These are phyloP conservation scores for Probaryconus sp. DNA, from an alignment of 1,140 invertebrate species.

Conservation along the genomic window DNA sequence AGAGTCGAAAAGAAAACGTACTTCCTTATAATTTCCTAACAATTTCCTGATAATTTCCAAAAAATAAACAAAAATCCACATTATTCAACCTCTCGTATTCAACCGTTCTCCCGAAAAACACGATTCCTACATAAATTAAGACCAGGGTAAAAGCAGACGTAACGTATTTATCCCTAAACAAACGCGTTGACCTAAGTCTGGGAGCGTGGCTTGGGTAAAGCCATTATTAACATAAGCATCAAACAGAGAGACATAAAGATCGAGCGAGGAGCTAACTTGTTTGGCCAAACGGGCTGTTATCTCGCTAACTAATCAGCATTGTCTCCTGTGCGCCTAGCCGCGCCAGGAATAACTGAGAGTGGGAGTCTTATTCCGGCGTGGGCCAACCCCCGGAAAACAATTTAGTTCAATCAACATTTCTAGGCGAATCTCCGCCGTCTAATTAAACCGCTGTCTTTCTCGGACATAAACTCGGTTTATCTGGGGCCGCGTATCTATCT, in stretches of 20 bases:
- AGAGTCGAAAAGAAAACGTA: too few species aligned
- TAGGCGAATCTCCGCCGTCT: constrained; percentile 75
- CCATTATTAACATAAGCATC: constrained; percentile 39
- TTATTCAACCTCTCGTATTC: too few species aligned
- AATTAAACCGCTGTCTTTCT: constrained; percentile 77
- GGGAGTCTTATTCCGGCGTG: constrained; percentile 62
- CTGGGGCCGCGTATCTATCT: constrained; percentile 71
- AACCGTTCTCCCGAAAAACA: too few species aligned
- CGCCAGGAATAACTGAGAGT: constrained; percentile 40
- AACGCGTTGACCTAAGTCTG: not conserved
- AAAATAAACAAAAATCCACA: too few species aligned
- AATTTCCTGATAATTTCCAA: too few species aligned
- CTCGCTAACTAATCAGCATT: constrained; percentile 74
- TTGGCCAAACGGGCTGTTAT: constrained; percentile 60
- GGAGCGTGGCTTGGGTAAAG: constrained; percentile 7
- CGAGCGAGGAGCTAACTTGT: constrained; percentile 7
- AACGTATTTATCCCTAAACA: constrained; percentile 40
- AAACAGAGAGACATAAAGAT: not conserved
- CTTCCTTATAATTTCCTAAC: too few species aligned
- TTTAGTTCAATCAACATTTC: constrained; percentile 79
- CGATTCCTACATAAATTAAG: too few species aligned
- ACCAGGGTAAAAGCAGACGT: too few species aligned
- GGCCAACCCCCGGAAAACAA: constrained; percentile 73
- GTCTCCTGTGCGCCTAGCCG: constrained; percentile 64
- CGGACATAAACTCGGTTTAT: constrained; percentile 77